phyloP scores from a whole-genome alignment of 1,140 invertebrate genomes.

The Cotesia typhae region DNA sequence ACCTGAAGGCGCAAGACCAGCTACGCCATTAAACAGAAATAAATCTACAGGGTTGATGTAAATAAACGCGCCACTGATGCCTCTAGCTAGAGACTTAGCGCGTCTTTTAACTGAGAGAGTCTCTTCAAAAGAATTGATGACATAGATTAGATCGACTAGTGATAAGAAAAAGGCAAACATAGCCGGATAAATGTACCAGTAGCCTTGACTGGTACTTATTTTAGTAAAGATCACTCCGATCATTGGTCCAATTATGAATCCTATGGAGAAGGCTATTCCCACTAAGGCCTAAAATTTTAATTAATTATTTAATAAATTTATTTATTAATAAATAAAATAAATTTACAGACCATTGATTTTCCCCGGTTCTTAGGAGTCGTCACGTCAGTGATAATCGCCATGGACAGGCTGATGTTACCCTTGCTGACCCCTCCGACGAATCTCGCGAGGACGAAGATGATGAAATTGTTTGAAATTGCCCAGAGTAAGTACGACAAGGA shows the following conservation, averaged over 20 bases:
- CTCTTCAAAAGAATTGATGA: slow-evolving; percentile 83
- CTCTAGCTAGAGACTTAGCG: slow-evolving; percentile 71
- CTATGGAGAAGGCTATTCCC: slow-evolving; percentile 96
- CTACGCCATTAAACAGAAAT: slow-evolving; percentile 67
- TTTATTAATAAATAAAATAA: background rate
- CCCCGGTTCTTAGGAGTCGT: slow-evolving; percentile 83
- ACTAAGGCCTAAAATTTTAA: slow-evolving; percentile 81
- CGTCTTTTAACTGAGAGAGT: slow-evolving; percentile 81
- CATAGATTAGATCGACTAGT: slow-evolving; percentile 80
- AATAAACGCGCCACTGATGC: slow-evolving; percentile 76
- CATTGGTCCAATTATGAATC: slow-evolving; percentile 94
- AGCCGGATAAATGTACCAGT: slow-evolving; percentile 88
- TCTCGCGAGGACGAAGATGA: slow-evolving; percentile 14
- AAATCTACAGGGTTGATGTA: slow-evolving; percentile 78
- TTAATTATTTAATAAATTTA: slow-evolving; percentile 22
- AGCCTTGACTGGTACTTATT: slow-evolving; percentile 69
- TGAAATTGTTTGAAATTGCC: slow-evolving; percentile 79
- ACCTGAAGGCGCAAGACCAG: slow-evolving; percentile 47
- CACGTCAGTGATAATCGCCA: slow-evolving; percentile 95
- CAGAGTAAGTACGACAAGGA: slow-evolving; percentile 87
- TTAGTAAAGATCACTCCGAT: slow-evolving; percentile 92
- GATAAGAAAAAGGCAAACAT: slow-evolving; percentile 84
- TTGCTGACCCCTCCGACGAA: slow-evolving; percentile 82
- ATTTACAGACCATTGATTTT: slow-evolving; percentile 86
- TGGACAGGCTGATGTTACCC: slow-evolving; percentile 94